phyloP scores from a whole-genome alignment of 2,113 vertebrate genomes.

The Nothobranchius kuhntae region DNA sequence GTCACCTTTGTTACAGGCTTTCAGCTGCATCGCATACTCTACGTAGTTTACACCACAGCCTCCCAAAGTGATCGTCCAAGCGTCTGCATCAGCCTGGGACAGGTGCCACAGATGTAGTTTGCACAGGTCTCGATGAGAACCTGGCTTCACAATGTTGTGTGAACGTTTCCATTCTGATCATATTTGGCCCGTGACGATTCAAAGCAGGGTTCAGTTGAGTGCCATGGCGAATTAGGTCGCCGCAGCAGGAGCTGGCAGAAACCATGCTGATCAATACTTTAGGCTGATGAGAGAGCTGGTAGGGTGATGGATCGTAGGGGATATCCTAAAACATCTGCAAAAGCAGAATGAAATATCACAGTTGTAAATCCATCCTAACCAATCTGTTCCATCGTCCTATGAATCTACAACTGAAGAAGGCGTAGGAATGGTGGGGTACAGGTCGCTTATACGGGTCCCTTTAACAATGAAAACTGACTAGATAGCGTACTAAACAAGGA shows the following conservation, averaged over 20 bases:
- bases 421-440: too few species aligned
- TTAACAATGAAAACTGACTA: too few species aligned
- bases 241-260: conserved; percentile 29
- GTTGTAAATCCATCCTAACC: conserved; percentile 11
- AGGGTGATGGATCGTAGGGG: conserved; percentile 25
- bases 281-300: conserved; percentile 19
- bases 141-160: conserved; percentile 16
- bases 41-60: conserved; percentile 16
- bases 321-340: conserved; percentile 27
- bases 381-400: too few species aligned
- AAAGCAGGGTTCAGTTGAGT: conserved; percentile 32
- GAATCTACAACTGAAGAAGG: too few species aligned
- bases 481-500: too few species aligned
- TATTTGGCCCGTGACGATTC: conserved; percentile 26
- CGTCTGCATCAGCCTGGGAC: conserved; percentile 33
- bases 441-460: too few species aligned
- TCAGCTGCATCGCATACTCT: conserved; percentile 30
- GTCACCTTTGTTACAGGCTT: conserved; percentile 40
- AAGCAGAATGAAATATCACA: conserved; percentile 32
- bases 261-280: conserved; percentile 41
- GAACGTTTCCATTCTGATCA: conserved; percentile 25
- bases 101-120: conserved; percentile 1
- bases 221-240: conserved; percentile 16
- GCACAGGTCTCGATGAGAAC: conserved; percentile 5
- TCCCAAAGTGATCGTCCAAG: conserved; percentile 50